Conservation (phyloP, 2,888 invertebrate species). For the Heliconius hortense region DNA sequence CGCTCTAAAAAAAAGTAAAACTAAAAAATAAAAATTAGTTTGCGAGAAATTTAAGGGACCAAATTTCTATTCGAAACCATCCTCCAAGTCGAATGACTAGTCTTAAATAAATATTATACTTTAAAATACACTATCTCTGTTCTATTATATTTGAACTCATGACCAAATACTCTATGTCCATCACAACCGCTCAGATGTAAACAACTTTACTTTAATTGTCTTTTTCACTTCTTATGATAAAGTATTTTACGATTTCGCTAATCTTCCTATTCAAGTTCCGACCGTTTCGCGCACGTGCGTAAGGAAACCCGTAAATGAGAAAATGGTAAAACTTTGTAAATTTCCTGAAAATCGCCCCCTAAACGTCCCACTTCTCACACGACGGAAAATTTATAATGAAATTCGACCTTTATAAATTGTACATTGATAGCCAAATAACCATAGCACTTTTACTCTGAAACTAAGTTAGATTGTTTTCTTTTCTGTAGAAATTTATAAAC, state of each 20-base stretch:
- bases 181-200: background rate
- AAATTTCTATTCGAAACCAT: no score
- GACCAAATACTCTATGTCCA: background rate
- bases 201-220: background rate
- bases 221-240: constrained; percentile 23
- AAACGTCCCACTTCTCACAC: constrained; percentile 45
- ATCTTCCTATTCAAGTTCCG: constrained; percentile 40
- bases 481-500: no score
- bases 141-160: background rate
- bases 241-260: constrained; percentile 43
- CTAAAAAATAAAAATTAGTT: no score
- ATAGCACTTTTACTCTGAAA: constrained; percentile 49
- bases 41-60: no score
- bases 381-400: constrained; percentile 49
- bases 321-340: constrained; percentile 51
- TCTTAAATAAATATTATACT: no score
- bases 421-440: constrained; percentile 43
- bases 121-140: no score
- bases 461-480: background rate
- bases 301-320: constrained; percentile 38
- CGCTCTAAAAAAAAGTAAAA: no score
- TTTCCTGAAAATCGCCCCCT: constrained; percentile 45
- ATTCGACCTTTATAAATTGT: constrained; percentile 52
- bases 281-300: constrained; percentile 47
- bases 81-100: no score